Conservation (phyloP, 2,888 invertebrate genomes). For the Tethea ocularis region DNA sequence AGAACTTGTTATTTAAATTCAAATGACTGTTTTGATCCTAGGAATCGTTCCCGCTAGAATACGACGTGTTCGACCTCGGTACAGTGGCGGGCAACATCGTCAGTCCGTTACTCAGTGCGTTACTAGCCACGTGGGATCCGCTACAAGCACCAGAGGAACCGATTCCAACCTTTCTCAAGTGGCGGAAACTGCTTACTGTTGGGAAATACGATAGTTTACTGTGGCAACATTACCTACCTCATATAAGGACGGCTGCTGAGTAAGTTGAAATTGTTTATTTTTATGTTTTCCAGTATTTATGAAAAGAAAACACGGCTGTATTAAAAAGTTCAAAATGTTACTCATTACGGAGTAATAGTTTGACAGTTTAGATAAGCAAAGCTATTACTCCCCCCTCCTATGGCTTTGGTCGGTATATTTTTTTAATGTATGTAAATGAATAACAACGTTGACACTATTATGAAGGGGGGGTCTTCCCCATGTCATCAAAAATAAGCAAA, state of each 20-base stretch:
- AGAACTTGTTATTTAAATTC: neutral
- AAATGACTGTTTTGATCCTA: constrained; percentile 32
- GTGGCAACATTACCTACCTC: constrained; percentile 97
- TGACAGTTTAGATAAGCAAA: no score
- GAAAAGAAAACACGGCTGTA: no score
- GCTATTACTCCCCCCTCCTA: no score
- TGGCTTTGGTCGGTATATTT: no score
- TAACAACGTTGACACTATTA: no score
- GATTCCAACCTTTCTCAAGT: constrained; percentile 86
- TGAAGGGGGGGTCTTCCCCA: no score
- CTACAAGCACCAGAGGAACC: constrained; percentile 87
- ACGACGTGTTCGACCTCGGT: constrained; percentile 92
- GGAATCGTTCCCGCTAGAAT: constrained; percentile 83
- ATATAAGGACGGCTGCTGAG: constrained; percentile 88
- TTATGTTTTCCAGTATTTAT: neutral
- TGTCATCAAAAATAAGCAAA: no score
- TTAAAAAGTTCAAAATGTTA: no score
- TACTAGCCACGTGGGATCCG: constrained; percentile 91
- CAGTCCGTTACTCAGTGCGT: constrained; percentile 91
- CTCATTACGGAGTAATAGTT: no score
- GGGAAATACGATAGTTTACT: constrained; percentile 92
- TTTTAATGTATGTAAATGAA: no score
- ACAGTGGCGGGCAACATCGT: constrained; percentile 93
- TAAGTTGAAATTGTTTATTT: constrained; percentile 66
- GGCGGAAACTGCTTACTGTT: constrained; percentile 87